A percentile compares a stretch with the other conserved stretches of the same genome.
These are phyloP conservation scores for Microcebus jonahi DNA, from an alignment of 2,113 vertebrate species.

Conservation along the genomic window DNA sequence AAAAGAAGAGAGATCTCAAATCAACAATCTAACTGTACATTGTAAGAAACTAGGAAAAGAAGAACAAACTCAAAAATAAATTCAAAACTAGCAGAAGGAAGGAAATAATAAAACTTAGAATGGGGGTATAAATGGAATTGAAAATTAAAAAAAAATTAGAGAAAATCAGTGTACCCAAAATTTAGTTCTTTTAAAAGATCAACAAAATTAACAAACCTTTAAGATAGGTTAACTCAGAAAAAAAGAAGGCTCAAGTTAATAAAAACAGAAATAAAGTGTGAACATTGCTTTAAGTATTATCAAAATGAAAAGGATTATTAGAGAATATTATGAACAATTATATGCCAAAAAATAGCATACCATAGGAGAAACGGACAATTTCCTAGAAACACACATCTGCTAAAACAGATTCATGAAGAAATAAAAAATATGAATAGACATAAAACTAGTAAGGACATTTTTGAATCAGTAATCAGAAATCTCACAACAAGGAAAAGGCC, in stretches of 20 bases:
- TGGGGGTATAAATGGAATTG: no score
- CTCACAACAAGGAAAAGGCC: background rate
- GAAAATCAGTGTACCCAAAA: background rate
- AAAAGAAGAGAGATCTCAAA: background rate
- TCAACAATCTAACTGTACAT: background rate
- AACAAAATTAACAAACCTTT: background rate
- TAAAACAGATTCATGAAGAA: no score
- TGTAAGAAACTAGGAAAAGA: background rate
- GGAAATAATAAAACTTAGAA: no score
- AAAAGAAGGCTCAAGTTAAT: background rate
- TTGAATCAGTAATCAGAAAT: background rate
- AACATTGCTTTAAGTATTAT: no score
- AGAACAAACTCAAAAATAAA: background rate
- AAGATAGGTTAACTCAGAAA: background rate
- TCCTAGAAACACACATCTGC: no score
- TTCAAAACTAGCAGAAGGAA: background rate
- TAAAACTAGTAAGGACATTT: background rate
- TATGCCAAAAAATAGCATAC: no score
- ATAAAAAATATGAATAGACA: background rate
- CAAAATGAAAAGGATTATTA: no score
- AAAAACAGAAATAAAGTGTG: no score
- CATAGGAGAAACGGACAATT: no score
- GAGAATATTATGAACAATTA: no score
- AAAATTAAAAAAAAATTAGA: background rate
- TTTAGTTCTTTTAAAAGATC: background rate